A percentile compares a stretch with the other conserved stretches of the same genome.
Conservation (phyloP, 1,140 invertebrate genomes). For the Drosophila busckii region DNA sequence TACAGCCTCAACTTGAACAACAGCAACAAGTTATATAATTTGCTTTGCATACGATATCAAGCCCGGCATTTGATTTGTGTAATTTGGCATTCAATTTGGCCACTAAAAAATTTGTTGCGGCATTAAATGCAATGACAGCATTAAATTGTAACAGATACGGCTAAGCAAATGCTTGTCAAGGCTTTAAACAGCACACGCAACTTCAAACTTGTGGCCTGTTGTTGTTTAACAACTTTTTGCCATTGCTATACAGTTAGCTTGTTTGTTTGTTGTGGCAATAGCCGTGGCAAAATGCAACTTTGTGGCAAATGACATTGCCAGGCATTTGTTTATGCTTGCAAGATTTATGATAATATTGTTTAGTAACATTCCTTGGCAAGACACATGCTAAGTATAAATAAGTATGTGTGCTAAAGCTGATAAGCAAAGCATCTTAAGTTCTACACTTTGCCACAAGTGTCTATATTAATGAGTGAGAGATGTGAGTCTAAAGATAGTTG, state of each 20-base stretch:
- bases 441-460: too few species aligned
- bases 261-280: slow-evolving; percentile 6
- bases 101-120: slow-evolving; percentile 49
- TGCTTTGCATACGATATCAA: slow-evolving; percentile 47
- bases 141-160: slow-evolving; percentile 44
- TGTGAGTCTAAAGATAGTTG: too few species aligned
- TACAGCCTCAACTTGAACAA: background rate
- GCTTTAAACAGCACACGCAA: too few species aligned
- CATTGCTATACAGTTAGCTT: slow-evolving; percentile 51
- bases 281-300: slow-evolving; percentile 6
- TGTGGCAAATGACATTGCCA: slow-evolving; percentile 2
- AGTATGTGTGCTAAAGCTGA: too few species aligned
- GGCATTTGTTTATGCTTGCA: slow-evolving; percentile 13
- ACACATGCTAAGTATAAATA: too few species aligned
- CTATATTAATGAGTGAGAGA: too few species aligned
- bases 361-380: slow-evolving; percentile 4
- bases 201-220: too few species aligned
- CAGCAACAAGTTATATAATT: slow-evolving; percentile 34
- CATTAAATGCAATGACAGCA: slow-evolving; percentile 69
- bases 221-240: slow-evolving; percentile 51
- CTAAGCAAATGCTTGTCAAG: too few species aligned
- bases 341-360: slow-evolving; percentile 18
- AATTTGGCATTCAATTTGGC: slow-evolving; percentile 36
- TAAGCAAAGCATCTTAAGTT: too few species aligned
- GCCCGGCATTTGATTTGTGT: slow-evolving; percentile 27